These are phyloP conservation scores for Brachirus orientalis DNA, from an alignment of 2,113 vertebrate genomes.

Conservation along the genomic window DNA sequence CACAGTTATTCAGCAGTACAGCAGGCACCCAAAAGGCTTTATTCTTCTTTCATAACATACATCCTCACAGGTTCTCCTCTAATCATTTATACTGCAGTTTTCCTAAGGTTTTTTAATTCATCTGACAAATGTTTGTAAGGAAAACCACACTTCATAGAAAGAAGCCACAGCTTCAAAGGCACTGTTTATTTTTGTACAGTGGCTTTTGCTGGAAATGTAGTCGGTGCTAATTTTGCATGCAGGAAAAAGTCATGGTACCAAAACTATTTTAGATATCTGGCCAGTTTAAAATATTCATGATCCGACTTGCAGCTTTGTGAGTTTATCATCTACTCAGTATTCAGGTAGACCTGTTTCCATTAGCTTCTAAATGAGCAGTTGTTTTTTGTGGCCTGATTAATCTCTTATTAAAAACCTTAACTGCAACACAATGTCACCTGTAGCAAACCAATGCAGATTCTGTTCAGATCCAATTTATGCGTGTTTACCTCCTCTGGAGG, in stretches of 20 bases:
- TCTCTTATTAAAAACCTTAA: constrained; percentile 71
- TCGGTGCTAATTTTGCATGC: constrained; percentile 51
- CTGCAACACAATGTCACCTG: constrained; percentile 35
- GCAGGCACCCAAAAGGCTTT: constrained; percentile 41
- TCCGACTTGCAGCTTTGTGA: constrained; percentile 65
- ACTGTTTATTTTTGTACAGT: constrained; percentile 42
- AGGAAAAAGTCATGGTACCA: constrained; percentile 27
- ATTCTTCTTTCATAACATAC: constrained; percentile 41
- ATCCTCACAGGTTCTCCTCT: neutral
- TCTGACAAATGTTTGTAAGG: constrained; percentile 43
- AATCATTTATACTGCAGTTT: constrained; percentile 44
- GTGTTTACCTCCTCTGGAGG: constrained; percentile 27
- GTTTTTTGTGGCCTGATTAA: constrained; percentile 63
- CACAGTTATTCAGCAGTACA: constrained; percentile 22
- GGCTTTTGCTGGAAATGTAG: constrained; percentile 34
- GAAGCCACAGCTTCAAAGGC: constrained; percentile 55
- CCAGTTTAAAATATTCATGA: constrained; percentile 73
- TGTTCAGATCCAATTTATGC: constrained; percentile 33
- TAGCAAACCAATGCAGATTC: constrained; percentile 27
- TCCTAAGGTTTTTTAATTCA: constrained; percentile 44
- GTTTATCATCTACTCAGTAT: constrained; percentile 45
- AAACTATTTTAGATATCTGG: constrained; percentile 59
- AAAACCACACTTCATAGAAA: constrained; percentile 42
- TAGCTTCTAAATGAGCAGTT: constrained; percentile 66
- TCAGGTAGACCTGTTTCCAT: constrained; percentile 63